phyloP scores from a whole-genome alignment of 2,113 vertebrate genomes.

The Pardalotus punctatus region DNA sequence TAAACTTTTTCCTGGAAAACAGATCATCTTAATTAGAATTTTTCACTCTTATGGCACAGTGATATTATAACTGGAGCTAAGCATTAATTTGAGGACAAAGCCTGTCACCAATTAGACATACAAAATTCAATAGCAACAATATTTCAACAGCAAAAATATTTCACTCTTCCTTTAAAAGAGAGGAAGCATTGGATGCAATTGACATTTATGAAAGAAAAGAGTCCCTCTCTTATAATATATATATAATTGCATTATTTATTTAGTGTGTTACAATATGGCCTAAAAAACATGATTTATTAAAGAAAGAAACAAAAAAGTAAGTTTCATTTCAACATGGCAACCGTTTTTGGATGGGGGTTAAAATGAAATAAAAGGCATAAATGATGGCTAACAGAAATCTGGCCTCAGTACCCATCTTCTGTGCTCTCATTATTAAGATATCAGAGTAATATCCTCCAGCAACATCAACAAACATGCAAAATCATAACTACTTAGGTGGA shows the following conservation, averaged over 20 bases:
- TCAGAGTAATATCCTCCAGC: neutral
- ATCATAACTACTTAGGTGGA: neutral
- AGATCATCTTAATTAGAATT: slow-evolving; percentile 62
- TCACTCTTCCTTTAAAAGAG: neutral
- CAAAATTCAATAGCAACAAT: neutral
- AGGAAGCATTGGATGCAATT: neutral
- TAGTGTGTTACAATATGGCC: neutral
- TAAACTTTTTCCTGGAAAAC: slow-evolving; percentile 42
- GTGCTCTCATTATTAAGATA: neutral
- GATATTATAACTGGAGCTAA: slow-evolving; percentile 38
- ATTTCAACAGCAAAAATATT: neutral
- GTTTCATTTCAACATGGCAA: neutral
- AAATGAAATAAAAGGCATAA: neutral
- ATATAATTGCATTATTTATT: neutral
- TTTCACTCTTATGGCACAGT: slow-evolving; percentile 44
- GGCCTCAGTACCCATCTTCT: neutral
- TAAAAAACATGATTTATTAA: neutral
- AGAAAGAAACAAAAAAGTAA: neutral
- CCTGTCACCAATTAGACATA: slow-evolving; percentile 5
- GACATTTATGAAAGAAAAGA: neutral
- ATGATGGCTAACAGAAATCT: neutral
- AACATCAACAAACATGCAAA: neutral
- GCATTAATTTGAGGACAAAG: slow-evolving; percentile 43
- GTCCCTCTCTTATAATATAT: neutral
- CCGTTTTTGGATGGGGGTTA: neutral